Percentiles rank a stretch among this genome's conserved stretches.
Evolutionary conservation across 1,140 invertebrate genomes (phyloP).

Genomic region (Temnothorax longispinosus): DNA sequence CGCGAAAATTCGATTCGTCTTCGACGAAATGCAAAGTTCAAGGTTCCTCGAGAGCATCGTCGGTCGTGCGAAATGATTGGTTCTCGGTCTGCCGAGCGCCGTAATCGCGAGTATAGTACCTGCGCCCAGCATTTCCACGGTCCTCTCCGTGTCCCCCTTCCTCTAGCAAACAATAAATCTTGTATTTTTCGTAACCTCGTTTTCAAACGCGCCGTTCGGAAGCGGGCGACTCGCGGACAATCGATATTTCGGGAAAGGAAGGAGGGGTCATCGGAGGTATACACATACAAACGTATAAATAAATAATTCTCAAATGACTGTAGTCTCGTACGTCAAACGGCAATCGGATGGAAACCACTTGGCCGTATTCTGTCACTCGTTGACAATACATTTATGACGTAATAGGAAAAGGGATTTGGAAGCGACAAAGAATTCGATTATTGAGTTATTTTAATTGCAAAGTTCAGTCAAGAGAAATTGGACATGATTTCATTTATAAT

Average conservation of each 20-base stretch:
- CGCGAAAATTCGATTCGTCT: slow-evolving; percentile 56
- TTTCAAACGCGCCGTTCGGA: slow-evolving; percentile 3
- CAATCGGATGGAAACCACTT: neutral
- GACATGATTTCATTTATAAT: neutral
- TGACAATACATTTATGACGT: neutral
- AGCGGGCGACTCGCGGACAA: neutral
- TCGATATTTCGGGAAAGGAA: neutral
- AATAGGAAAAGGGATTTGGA: neutral
- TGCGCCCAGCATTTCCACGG: slow-evolving; percentile 52
- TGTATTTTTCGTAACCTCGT: slow-evolving; percentile 28
- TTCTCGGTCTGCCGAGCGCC: slow-evolving; percentile 66
- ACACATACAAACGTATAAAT: slow-evolving; percentile 25
- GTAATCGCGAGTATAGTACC: slow-evolving; percentile 37
- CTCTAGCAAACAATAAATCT: slow-evolving; percentile 21
- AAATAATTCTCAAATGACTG: slow-evolving; percentile 47
- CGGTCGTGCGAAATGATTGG: slow-evolving; percentile 69
- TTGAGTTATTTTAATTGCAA: neutral
- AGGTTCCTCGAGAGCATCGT: slow-evolving; percentile 64
- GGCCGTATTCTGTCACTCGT: neutral
- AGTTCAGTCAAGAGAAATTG: neutral
- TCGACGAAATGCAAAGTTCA: slow-evolving; percentile 64
- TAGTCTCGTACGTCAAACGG: neutral
- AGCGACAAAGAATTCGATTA: neutral
- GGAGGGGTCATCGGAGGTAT: neutral
- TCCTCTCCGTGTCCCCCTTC: neutral